Percentiles rank a stretch among this genome's conserved stretches.
phyloP scores from a whole-genome alignment of 2,888 invertebrate genomes.

The Melanostoma scalare region DNA sequence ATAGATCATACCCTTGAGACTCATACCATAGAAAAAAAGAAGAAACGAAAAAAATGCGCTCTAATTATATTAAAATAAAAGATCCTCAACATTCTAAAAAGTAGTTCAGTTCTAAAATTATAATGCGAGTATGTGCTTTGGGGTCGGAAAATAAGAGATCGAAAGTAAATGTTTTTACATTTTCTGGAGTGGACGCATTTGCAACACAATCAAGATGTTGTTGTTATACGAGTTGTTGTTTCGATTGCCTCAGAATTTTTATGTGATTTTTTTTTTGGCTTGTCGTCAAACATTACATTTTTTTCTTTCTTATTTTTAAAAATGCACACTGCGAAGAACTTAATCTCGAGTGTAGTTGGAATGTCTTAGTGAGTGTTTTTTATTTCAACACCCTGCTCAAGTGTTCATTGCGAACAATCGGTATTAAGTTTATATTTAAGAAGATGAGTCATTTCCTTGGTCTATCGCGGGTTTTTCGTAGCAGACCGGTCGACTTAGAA shows the following conservation, averaged over 20 bases:
- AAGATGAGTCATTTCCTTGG: slow-evolving; percentile 27
- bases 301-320: neutral
- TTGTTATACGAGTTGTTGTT: no score
- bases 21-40: slow-evolving; percentile 6
- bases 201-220: neutral
- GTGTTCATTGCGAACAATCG: slow-evolving; percentile 11
- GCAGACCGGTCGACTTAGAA: slow-evolving; percentile 6
- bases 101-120: slow-evolving; percentile 50
- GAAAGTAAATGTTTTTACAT: neutral
- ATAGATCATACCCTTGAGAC: slow-evolving; percentile 24
- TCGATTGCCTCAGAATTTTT: no score
- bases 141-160: neutral
- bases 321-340: neutral
- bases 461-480: neutral
- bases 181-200: neutral
- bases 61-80: slow-evolving; percentile 30
- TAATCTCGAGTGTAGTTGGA: slow-evolving; percentile 16
- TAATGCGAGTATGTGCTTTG: slow-evolving; percentile 1
- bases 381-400: slow-evolving; percentile 7
- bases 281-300: neutral
- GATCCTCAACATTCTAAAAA: slow-evolving; percentile 26
- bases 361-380: slow-evolving; percentile 1
- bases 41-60: slow-evolving; percentile 3
- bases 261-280: neutral
- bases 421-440: slow-evolving; percentile 7